Evolutionary conservation across 2,113 vertebrate species (phyloP), one percentile per base, ranked within the genome.

Genomic region (Genyomyrus donnyi): DNA sequence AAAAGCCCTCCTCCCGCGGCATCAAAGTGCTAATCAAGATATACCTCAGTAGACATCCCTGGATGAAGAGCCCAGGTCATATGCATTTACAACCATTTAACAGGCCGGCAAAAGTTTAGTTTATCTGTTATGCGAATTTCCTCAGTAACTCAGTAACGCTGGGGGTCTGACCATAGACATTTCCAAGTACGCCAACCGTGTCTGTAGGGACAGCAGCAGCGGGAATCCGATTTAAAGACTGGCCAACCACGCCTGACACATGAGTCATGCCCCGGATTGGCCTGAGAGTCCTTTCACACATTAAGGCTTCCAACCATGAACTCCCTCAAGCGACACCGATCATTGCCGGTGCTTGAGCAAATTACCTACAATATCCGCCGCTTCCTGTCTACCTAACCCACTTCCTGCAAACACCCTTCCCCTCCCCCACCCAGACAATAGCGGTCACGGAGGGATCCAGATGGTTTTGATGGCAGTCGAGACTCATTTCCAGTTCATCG

Each of bases 191-290:
- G 24, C 45, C 46, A n/a, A 45, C 8, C 49, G 21, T 49, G n/a
- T 3, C 84, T 86, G 19, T 48, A 85, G 84, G 48, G 48, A 27
- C 45, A 49, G 24, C 11, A n/a, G 19, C 11, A 6, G 46, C n/a
- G 3, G 45, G 48, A 45, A 49, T 86, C 7, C n/a, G 24, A 2
- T 27, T 49, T 50, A 86, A 50, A 49, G 84, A 80, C 74, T 49
- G 46, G 24, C n/a, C 48, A 27, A 31, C 1, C 24, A 48, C 84
- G 31, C 84, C 15, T 49, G 45, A 86, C 48, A 27, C 48, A 11
- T 86, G 84, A 86, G 84, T 86, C 84, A 86, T 27, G 48, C 45
- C 27, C 48, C 48, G 24, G 84, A 86, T 86, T 50, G 84, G 45
- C 48, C 24, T 27, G 48, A 48, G 21, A n/a, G 48, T 13, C 24